Conservation (phyloP, 2,113 vertebrate genomes). For the Macquaria ambigua region DNA sequence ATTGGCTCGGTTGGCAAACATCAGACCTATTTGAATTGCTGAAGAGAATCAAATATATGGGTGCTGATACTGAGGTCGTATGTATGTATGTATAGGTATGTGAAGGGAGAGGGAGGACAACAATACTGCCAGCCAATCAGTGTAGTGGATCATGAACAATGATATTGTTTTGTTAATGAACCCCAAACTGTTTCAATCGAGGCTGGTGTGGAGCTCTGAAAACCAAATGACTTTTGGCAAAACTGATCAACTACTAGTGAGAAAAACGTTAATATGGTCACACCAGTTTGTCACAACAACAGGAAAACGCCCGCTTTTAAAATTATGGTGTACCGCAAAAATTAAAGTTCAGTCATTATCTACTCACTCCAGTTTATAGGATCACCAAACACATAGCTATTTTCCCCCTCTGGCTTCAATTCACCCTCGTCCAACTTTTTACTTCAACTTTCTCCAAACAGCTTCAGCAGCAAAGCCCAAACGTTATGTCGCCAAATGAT, state of each 20-base stretch:
- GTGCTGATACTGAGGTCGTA: no score
- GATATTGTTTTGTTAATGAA: not conserved
- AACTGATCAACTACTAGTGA: not conserved
- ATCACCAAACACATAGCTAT: not conserved
- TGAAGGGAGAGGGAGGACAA: not conserved
- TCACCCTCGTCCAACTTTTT: not conserved
- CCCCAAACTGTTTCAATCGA: not conserved
- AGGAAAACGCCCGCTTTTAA: not conserved
- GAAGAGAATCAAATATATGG: not conserved
- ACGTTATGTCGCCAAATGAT: not conserved
- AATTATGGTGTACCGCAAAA: not conserved
- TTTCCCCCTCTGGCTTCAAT: not conserved
- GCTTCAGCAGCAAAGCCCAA: not conserved
- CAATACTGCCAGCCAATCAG: not conserved
- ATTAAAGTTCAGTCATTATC: not conserved
- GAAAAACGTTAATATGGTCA: not conserved
- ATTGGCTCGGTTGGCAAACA: not conserved
- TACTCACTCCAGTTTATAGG: not conserved
- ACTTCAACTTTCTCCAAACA: constrained; percentile 1
- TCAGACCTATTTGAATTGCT: not conserved
- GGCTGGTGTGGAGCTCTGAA: not conserved
- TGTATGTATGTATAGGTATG: no score
- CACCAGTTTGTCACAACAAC: not conserved
- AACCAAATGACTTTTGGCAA: not conserved
- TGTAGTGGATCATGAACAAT: not conserved